A percentile compares a stretch with the other conserved stretches of the same genome.
Conservation (phyloP, 30 jellyfish, hydroid and myxozoan species). For the Aurelia sp. region DNA sequence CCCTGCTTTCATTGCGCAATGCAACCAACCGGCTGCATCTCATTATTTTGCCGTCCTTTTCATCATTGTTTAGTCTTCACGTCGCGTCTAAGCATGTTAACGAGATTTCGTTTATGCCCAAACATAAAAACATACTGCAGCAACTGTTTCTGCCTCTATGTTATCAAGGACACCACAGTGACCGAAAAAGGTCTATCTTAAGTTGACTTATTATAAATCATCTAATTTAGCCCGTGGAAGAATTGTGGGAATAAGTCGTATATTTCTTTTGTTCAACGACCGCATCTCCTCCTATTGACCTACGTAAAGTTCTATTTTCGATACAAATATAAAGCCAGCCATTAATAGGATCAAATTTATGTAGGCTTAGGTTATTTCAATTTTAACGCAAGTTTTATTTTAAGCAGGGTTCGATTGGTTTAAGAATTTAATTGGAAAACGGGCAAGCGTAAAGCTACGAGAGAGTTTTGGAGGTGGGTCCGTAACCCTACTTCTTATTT, state of each 20-base stretch:
- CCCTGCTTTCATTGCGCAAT: too few relatives aligned
- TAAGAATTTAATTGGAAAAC: too few relatives aligned
- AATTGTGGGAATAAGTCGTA: conserved; percentile 21
- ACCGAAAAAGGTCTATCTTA: neutral
- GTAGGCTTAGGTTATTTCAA: too few relatives aligned
- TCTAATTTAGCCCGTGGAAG: neutral
- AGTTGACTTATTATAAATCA: neutral
- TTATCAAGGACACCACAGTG: conserved; percentile 19
- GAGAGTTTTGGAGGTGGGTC: too few relatives aligned
- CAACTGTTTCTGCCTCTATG: neutral
- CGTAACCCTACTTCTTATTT: too few relatives aligned
- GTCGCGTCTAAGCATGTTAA: conserved; percentile 8
- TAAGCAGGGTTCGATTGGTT: too few relatives aligned
- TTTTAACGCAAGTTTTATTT: too few relatives aligned
- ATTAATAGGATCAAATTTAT: neutral
- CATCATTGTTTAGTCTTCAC: neutral
- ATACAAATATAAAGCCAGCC: neutral
- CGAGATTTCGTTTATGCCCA: neutral
- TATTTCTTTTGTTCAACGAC: neutral
- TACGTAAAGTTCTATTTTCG: neutral
- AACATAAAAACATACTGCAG: neutral
- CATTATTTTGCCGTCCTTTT: too few relatives aligned
- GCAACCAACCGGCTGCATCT: too few relatives aligned
- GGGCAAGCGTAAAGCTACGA: too few relatives aligned
- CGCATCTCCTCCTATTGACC: conserved; percentile 75